These are phyloP conservation scores for Quiscalus mexicanus DNA, from an alignment of 2,113 vertebrate species.

Conservation along the genomic window DNA sequence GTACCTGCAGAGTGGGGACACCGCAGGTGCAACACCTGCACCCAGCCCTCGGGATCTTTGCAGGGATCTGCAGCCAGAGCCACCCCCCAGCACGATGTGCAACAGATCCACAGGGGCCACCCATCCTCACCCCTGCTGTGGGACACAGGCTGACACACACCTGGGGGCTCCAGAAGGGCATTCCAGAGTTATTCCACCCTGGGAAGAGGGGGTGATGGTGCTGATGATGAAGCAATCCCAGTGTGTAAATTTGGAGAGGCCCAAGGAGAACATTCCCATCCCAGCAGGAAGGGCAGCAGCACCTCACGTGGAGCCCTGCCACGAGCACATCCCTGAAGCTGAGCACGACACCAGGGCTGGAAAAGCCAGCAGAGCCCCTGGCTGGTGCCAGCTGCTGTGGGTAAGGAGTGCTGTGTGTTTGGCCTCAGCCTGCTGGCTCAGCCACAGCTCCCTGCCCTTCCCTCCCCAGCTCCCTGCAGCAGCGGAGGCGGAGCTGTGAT, in stretches of 20 bases:
- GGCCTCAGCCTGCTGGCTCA: not conserved
- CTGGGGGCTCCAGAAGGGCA: not conserved
- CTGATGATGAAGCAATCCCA: not conserved
- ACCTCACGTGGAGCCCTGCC: not conserved
- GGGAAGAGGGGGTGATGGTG: not conserved
- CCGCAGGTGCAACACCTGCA: not conserved
- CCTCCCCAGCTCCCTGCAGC: not conserved
- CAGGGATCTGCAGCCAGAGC: not conserved
- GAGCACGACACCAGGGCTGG: not conserved
- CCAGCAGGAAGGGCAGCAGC: not conserved
- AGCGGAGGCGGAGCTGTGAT: accelerated
- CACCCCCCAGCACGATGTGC: not conserved
- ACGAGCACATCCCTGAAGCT: not conserved
- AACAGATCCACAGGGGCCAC: not conserved
- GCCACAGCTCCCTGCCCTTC: not conserved
- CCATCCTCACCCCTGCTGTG: not conserved
- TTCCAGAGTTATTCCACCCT: accelerated
- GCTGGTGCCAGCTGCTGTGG: not conserved
- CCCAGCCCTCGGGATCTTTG: not conserved
- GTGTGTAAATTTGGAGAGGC: not conserved
- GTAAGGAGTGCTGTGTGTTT: not conserved
- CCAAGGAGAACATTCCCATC: not conserved
- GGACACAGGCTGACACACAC: not conserved
- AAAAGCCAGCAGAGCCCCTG: accelerated
- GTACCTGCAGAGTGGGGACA: not conserved